Evolutionary conservation across 2,888 invertebrate genomes (phyloP).

Genomic region (Pantelozetes paolii): DNA sequence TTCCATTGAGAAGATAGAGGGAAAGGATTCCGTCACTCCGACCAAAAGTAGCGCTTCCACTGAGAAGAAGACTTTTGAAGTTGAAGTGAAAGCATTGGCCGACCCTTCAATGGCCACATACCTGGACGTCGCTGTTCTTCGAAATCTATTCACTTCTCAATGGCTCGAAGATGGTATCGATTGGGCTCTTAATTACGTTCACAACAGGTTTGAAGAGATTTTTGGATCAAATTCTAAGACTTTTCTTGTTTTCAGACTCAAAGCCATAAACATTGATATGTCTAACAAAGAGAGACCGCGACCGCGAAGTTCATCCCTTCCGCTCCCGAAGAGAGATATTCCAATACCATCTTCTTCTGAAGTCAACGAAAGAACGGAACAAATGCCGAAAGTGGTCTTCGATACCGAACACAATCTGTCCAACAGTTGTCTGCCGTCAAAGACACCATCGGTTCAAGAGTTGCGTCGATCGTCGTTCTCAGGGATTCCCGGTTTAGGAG

Average conservation of each 20-base stretch:
- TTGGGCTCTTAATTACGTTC: slow-evolving; percentile 90
- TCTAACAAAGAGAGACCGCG: slow-evolving; percentile 23
- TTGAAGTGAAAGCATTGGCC: slow-evolving; percentile 29
- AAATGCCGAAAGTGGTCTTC: slow-evolving; percentile 16
- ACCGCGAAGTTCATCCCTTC: slow-evolving; percentile 39
- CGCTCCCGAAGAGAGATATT: slow-evolving; percentile 31
- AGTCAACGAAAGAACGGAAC: not conserved
- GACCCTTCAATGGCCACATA: slow-evolving; percentile 73
- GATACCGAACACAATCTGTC: slow-evolving; percentile 35
- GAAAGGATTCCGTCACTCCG: slow-evolving; percentile 18
- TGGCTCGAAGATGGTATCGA: slow-evolving; percentile 98
- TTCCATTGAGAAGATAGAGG: slow-evolving; percentile 22
- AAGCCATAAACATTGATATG: slow-evolving; percentile 38
- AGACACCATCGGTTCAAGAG: slow-evolving; percentile 40
- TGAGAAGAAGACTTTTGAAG: slow-evolving; percentile 31
- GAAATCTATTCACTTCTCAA: slow-evolving; percentile 90
- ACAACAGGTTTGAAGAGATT: slow-evolving; percentile 67
- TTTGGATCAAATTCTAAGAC: too few relatives aligned
- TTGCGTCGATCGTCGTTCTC: slow-evolving; percentile 46
- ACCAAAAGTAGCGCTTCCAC: slow-evolving; percentile 11
- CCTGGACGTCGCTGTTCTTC: slow-evolving; percentile 88
- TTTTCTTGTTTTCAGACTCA: slow-evolving; percentile 32
- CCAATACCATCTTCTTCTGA: not conserved
- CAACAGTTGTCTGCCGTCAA: slow-evolving; percentile 4
- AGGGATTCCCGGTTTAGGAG: slow-evolving; percentile 42